These are phyloP conservation scores for Hylaeus volcanicus DNA, from an alignment of 1,140 invertebrate species.

Conservation along the genomic window DNA sequence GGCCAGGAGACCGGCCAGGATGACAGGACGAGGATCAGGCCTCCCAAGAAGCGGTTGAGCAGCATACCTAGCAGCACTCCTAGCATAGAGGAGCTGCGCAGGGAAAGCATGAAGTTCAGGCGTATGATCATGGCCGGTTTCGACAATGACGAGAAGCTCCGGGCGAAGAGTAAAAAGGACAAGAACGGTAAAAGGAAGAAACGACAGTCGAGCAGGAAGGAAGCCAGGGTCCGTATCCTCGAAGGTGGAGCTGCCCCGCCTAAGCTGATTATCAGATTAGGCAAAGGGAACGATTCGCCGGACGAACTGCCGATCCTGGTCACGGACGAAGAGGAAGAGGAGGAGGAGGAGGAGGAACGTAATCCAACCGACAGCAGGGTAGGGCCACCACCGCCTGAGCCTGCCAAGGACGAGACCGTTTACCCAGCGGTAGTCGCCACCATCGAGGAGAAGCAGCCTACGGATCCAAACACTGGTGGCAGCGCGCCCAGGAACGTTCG, in stretches of 20 bases:
- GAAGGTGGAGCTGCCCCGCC: conserved; percentile 83
- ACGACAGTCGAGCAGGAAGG: conserved; percentile 80
- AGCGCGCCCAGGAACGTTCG: conserved; percentile 82
- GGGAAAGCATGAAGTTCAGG: conserved; percentile 94
- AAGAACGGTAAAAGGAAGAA: conserved; percentile 85
- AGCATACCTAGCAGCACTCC: conserved; percentile 84
- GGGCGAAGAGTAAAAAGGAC: conserved; percentile 83
- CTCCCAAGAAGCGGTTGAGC: conserved; percentile 90
- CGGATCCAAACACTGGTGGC: conserved; percentile 72
- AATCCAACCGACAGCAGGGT: conserved; percentile 58
- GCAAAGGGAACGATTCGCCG: conserved; percentile 72
- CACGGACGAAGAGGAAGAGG: conserved; percentile 34
- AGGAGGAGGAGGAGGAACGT: conserved; percentile 48
- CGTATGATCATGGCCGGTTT: conserved; percentile 91
- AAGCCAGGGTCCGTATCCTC: conserved; percentile 83
- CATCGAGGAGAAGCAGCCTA: conserved; percentile 71
- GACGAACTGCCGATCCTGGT: conserved; percentile 41
- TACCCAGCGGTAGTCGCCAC: conserved; percentile 75
- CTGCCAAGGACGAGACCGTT: conserved; percentile 78
- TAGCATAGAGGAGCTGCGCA: conserved; percentile 87
- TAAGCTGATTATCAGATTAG: conserved; percentile 86
- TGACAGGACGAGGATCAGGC: conserved; percentile 83
- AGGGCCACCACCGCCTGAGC: conserved; percentile 72
- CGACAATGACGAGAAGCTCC: conserved; percentile 83
- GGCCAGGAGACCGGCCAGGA: conserved; percentile 77